Evolutionary conservation across 2,888 invertebrate species (phyloP).

Genomic region (Dicranocentrus wangi): DNA sequence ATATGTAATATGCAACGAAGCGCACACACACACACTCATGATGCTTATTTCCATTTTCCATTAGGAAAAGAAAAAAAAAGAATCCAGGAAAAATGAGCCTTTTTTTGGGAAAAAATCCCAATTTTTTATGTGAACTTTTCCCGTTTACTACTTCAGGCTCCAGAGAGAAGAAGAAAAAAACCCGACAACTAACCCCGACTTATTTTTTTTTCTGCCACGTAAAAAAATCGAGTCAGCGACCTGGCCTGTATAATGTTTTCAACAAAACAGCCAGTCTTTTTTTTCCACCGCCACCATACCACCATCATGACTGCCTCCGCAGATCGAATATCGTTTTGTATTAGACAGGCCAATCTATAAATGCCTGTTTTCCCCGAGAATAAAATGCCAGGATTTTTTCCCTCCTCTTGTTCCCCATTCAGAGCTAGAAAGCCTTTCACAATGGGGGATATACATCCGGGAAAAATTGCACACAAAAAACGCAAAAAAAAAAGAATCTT

Average conservation of each 20-base stretch:
- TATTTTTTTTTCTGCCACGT: conserved; percentile 1
- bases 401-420: not conserved
- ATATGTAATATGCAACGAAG: conserved; percentile 22
- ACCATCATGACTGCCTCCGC: not conserved
- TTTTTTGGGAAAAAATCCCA: conserved; percentile 18
- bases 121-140: conserved; percentile 34
- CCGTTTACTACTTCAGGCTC: not conserved
- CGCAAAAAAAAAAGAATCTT: not conserved
- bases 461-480: conserved; percentile 1
- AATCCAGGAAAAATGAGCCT: not conserved
- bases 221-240: conserved; percentile 10
- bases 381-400: conserved; percentile 27
- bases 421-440: conserved; percentile 9
- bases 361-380: conserved; percentile 33
- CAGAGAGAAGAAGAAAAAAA: not conserved
- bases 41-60: conserved; percentile 33
- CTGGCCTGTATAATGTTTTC: conserved; percentile 6
- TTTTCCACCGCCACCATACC: not conserved
- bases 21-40: not conserved
- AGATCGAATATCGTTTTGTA: conserved; percentile 11
- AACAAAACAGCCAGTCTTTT: not conserved
- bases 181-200: not conserved
- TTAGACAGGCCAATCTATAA: conserved; percentile 36
- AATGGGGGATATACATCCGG: not conserved
- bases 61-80: conserved; percentile 15